Base-by-base conservation (phyloP, 2,797 vertebrate species). In the Lophura swinhoii region DNA sequence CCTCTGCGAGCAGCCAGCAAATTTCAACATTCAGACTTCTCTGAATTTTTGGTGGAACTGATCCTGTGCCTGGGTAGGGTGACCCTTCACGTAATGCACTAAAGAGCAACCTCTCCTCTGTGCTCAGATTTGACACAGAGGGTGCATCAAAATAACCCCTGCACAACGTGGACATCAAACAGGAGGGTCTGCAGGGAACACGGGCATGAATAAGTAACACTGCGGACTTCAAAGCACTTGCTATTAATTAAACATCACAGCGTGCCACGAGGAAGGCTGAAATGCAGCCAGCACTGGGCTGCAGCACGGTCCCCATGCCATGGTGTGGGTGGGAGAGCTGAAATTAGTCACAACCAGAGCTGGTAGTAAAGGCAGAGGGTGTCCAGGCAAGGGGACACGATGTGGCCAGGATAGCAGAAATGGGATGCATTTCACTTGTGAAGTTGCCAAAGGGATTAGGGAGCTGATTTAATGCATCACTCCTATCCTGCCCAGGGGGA, bases 241-340 rank as follows among this genome's bases (percentile, higher is more conserved):
- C 9, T 67, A 91, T 96, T 95, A 96, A 96, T 96, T 95, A 94
- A 95, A 83, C 86, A 91, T 90, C 88, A 91, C 76, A 86, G 87
- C 63, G 62, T 75, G 77, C 39, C 77, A 71, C 64, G 41, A 66
- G 81, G 46, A 58, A 95, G 78, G 82, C 83, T 93, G 69, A 88
- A 86, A 70, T 58, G 77, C 79, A 89, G 91, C 37, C 74, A 86
- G 64, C 64, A 55, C 87, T 31, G 69, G 64, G 53, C 21, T 24
- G 29, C 76, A 31, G 71, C 3, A 1, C 1, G 5, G 64, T 49
- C 14, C 64, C 81, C 6, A 4, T 39, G 35, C 81, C 63, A 35
- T 3, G 0, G 39, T 9, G 0, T 39, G 9, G 0, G 28, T 6
- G 55, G 37, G n/a, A 44, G 68, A 69, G 85, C 91, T 74, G 87